Evolutionary conservation across 2,797 vertebrate species (phyloP).

Genomic region (Florisuga fusca): DNA sequence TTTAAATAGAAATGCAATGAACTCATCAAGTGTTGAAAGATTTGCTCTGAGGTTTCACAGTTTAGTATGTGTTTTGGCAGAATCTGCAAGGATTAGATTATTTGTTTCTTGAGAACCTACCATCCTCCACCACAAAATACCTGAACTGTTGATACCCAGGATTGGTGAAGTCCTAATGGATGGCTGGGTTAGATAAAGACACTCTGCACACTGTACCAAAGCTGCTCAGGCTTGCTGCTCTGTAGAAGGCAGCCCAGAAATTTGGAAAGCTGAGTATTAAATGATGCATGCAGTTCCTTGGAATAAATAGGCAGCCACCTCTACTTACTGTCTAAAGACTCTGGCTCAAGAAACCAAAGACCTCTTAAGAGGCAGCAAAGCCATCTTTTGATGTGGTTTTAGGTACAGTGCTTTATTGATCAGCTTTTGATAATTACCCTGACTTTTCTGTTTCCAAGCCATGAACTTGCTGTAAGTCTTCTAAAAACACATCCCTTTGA

Average conservation of each 20-base stretch:
- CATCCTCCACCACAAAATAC: background rate
- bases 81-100: conserved; percentile 10
- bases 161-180: background rate
- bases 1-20: conserved; percentile 15
- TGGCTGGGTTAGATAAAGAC: background rate
- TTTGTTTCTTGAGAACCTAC: background rate
- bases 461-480: conserved; percentile 5
- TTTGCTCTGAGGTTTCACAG: conserved; percentile 23
- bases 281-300: conserved; percentile 2
- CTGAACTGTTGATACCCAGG: background rate
- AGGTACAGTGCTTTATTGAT: conserved; percentile 41
- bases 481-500: conserved; percentile 45
- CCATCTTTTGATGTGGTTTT: conserved; percentile 35
- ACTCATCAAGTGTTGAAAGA: background rate
- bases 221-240: background rate
- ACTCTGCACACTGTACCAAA: background rate
- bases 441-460: conserved; percentile 37
- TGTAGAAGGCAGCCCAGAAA: background rate
- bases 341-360: conserved; percentile 23
- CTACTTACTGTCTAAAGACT: conserved; percentile 18
- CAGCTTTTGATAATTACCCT: conserved; percentile 8
- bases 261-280: conserved; percentile 24
- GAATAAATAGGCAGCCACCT: conserved; percentile 34
- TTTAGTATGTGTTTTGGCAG: conserved; percentile 38
- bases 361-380: conserved; percentile 11